Evolutionary conservation across 2,113 vertebrate species (phyloP), one percentile per base, ranked within the genome.

Genomic region (Labrus mixtus): DNA sequence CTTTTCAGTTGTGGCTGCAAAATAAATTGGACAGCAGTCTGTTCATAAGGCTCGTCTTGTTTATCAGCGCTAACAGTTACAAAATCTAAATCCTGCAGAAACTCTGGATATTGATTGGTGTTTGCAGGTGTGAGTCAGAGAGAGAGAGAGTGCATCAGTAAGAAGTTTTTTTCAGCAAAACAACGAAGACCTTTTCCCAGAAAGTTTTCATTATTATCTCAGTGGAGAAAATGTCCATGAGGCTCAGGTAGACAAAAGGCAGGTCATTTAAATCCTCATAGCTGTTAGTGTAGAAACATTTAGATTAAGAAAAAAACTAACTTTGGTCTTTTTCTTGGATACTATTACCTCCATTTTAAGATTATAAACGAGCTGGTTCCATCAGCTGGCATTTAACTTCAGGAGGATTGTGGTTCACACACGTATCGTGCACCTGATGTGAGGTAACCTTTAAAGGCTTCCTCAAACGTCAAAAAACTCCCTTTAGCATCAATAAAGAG

Each of bases 191-290:
- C 36, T 53, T 70, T 29, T 61, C 19, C 45, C 20, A 16, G 20
- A 12, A 57, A 33, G 29, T 43, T 43, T 43, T 13, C 41, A 43
- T 12, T 10, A 43, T 13, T 1, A 12, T 13, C 41, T 43, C 10
- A 43, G 3, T 43, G 25, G 25, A 25, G 25, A 25, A 25, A 25
- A 25, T 25, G 41, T 13, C 10, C 41, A 43, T 13, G 41, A 43
- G 41, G 62, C 36, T 63, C 46, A 39, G 37, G 37, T 39, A 39
- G 37, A 39, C 25, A 25, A 25, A 4, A 10, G 11, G 15, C 45
- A 59, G 73, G 63, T 66, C 64, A 78, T 83, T 80, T 22, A 54
- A 71, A 50, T 70, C 36, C 33, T 73, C 51, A 70, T 20, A 17
- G 16, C 36, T 56, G 36, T 60, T 39, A 25, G 25, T 58, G 45